Percentiles rank a stretch among this genome's conserved stretches.
phyloP scores from a whole-genome alignment of 2,113 vertebrate species.

The Sylvietta virens region DNA sequence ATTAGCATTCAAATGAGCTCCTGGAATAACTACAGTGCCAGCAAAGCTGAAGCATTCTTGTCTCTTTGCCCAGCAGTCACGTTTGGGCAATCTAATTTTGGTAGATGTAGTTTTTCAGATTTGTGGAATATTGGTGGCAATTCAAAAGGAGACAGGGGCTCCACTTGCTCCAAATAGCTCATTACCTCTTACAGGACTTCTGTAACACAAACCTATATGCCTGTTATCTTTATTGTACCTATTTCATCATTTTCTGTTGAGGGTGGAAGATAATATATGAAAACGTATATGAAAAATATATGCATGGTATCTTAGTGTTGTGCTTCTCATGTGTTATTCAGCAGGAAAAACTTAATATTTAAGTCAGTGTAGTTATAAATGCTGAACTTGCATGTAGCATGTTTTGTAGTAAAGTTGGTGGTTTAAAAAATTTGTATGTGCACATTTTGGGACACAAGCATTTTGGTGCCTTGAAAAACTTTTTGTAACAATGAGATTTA shows the following conservation, averaged over 20 bases:
- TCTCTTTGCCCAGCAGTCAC: not conserved
- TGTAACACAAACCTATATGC: not conserved
- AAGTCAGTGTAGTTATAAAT: not conserved
- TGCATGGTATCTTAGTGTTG: not conserved
- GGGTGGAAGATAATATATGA: not conserved
- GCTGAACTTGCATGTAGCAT: not conserved
- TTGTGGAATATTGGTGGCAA: not conserved
- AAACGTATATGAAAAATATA: no score
- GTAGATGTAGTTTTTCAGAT: not conserved
- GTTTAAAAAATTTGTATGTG: not conserved
- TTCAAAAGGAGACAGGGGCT: not conserved
- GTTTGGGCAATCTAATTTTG: not conserved
- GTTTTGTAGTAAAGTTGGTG: not conserved
- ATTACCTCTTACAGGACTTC: not conserved
- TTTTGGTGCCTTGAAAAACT: not conserved
- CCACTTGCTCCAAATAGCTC: not conserved
- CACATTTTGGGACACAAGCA: not conserved
- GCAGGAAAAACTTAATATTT: not conserved
- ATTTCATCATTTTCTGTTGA: not conserved
- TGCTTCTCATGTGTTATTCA: not conserved
- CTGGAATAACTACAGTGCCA: not conserved
- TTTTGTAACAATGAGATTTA: not conserved
- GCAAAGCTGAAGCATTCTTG: not conserved
- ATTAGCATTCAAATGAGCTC: not conserved
- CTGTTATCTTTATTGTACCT: not conserved